Conservation (phyloP, 2,113 vertebrate species). For the Nerophis ophidion region DNA sequence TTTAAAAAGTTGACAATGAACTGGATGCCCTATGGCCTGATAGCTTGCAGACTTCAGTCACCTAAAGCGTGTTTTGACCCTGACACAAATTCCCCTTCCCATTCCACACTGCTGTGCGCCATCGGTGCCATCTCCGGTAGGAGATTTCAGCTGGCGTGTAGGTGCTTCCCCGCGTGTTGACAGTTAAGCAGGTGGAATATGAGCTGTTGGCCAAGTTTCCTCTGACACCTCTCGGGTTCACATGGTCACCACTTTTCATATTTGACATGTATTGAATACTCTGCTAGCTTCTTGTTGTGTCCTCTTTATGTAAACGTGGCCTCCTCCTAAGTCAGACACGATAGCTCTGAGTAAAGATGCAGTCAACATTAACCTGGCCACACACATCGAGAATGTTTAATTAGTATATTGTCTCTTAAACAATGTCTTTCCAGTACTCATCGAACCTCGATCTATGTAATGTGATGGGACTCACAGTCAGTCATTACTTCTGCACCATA, state of each 20-base stretch:
- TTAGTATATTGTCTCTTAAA: conserved; percentile 29
- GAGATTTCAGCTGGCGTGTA: conserved; percentile 46
- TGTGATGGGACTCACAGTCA: conserved; percentile 5
- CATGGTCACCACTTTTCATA: conserved; percentile 14
- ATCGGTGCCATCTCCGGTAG: conserved; percentile 39
- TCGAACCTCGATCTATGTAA: background rate
- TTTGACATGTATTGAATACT: conserved; percentile 11
- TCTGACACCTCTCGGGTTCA: conserved; percentile 39
- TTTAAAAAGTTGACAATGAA: conserved; percentile 32
- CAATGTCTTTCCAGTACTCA: conserved; percentile 9
- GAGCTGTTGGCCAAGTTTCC: conserved; percentile 29
- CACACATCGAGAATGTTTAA: conserved; percentile 45
- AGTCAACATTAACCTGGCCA: conserved; percentile 9
- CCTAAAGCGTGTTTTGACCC: conserved; percentile 24
- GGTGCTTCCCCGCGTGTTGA: conserved; percentile 52
- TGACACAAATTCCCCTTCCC: conserved; percentile 1
- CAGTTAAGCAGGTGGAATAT: conserved; percentile 36
- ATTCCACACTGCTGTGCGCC: conserved; percentile 9
- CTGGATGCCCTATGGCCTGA: conserved; percentile 31
- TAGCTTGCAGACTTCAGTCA: conserved; percentile 14
- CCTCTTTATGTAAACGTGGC: background rate
- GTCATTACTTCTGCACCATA: conserved; percentile 4
- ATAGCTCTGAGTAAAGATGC: background rate
- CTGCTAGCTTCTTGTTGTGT: background rate
- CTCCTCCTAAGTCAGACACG: conserved; percentile 1